These are phyloP conservation scores for Drosophila ezoana DNA, from an alignment of 2,888 invertebrate species.

Conservation along the genomic window DNA sequence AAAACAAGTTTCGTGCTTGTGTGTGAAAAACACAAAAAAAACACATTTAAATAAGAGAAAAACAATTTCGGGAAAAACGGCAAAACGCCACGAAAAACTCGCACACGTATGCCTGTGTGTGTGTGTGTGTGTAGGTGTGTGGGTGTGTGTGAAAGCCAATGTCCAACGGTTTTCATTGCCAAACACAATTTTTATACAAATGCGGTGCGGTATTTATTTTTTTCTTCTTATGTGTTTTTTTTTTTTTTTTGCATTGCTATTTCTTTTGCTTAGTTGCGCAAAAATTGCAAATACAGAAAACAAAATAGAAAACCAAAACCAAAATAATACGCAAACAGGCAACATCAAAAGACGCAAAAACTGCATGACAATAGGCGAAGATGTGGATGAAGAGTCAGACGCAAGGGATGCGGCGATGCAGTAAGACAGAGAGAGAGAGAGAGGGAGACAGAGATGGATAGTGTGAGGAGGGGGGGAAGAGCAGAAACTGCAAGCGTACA, in stretches of 20 bases:
- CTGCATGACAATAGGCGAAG: conserved; percentile 30
- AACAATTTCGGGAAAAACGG: conserved; percentile 40
- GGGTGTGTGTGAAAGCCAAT: conserved; percentile 46
- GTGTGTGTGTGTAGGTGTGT: conserved; percentile 18
- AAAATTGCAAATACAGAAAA: conserved; percentile 37
- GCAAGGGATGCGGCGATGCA: conserved; percentile 13
- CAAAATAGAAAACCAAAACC: conserved; percentile 14
- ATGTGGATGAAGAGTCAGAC: neutral
- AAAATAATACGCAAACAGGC: conserved; percentile 41
- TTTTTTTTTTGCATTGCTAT: conserved; percentile 12
- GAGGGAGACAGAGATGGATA: neutral
- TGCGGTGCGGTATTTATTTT: conserved; percentile 47
- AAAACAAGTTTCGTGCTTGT: conserved; percentile 47
- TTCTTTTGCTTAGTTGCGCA: conserved; percentile 55
- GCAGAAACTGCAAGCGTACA: conserved; percentile 5
- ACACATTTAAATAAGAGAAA: conserved; percentile 27
- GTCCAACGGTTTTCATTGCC: conserved; percentile 70
- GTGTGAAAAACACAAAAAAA: conserved; percentile 33
- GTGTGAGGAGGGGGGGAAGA: neutral
- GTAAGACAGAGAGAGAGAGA: neutral
- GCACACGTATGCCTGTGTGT: conserved; percentile 17
- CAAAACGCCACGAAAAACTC: conserved; percentile 59
- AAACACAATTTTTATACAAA: conserved; percentile 67
- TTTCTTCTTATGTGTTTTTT: conserved; percentile 10
- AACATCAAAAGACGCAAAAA: conserved; percentile 45